Base-by-base conservation (phyloP, 2,113 vertebrate species). In the Corapipo altera region DNA sequence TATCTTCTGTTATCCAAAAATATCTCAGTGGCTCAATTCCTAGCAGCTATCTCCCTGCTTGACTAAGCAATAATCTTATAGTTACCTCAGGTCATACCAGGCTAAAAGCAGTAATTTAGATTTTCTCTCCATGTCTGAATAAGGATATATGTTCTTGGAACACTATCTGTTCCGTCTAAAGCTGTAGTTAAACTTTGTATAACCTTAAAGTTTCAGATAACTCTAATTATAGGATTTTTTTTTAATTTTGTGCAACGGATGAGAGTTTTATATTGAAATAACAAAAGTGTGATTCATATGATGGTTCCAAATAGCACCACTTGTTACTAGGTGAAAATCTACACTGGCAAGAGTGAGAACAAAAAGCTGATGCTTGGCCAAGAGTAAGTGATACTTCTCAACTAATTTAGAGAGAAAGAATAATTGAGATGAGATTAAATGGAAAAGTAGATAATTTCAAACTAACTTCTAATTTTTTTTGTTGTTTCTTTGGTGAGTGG, bases 1-100 rank as follows among this genome's bases (percentile, higher is more conserved):
- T 55, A 70, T 95, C 46, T 93, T 51, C 82, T 75, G 27, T 55
- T 88, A 85, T 49, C 54, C 59, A 80, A 44, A 95, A 93, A 94
- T 88, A 93, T 62, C 43, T 86, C 64, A 28, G 51, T 41, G 28
- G 28, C 32, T 88, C 1, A 0, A 41, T 67, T 66, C 55, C 69
- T 64, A 80, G 46, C 51, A 96, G 85, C 41, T 62, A 76, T 70
- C 27, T 88, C 84, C 69, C 67, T 85, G 88, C 78, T 93, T 95
- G 90, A 74, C 76, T 91, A 93, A 91, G 51, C 79, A 94, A 52
- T 88, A 85, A 74, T 90, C 96, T 91, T 93, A 66, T 62, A 73
- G 66, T 46, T 91, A 76, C 33, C 48, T 27, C 12, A 78, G 81
- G 85, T 94, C 74, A 94, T 55, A 39, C 16, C 0, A 3, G 75